phyloP scores from a whole-genome alignment of 2,888 invertebrate species.

The Plusia festucae region DNA sequence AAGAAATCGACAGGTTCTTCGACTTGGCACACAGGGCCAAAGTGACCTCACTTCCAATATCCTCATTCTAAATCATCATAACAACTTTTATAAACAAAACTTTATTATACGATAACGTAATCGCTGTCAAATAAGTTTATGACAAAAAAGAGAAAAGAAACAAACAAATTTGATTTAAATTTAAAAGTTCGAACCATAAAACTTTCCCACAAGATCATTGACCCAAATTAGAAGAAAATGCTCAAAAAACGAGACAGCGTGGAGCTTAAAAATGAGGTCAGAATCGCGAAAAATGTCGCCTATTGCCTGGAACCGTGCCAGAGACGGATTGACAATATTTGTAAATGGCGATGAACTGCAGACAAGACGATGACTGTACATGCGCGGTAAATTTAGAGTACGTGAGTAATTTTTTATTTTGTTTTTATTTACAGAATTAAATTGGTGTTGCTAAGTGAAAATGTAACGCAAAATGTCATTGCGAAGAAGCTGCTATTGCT shows the following conservation, averaged over 20 bases:
- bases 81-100: not conserved
- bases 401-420: conserved; percentile 50
- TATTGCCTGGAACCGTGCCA: conserved; percentile 75
- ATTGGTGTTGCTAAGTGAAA: conserved; percentile 24
- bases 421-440: conserved; percentile 21
- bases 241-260: conserved; percentile 73
- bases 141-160: not conserved
- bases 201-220: conserved; percentile 51
- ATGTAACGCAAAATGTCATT: not conserved
- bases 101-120: not conserved
- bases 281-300: conserved; percentile 79
- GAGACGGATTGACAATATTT: conserved; percentile 63
- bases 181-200: conserved; percentile 10
- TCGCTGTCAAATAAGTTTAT: not conserved
- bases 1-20: not conserved
- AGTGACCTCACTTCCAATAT: not conserved
- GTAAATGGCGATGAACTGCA: conserved; percentile 74
- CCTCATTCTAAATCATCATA: not conserved
- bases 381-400: conserved; percentile 58
- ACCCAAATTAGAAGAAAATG: conserved; percentile 60
- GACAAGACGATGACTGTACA: conserved; percentile 60
- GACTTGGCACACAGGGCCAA: not conserved
- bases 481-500: not conserved
- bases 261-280: conserved; percentile 77
- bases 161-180: not conserved